A percentile compares a stretch with the other conserved stretches of the same genome.
Evolutionary conservation across 2,797 vertebrate genomes (phyloP).

Genomic region (Potorous gilbertii): DNA sequence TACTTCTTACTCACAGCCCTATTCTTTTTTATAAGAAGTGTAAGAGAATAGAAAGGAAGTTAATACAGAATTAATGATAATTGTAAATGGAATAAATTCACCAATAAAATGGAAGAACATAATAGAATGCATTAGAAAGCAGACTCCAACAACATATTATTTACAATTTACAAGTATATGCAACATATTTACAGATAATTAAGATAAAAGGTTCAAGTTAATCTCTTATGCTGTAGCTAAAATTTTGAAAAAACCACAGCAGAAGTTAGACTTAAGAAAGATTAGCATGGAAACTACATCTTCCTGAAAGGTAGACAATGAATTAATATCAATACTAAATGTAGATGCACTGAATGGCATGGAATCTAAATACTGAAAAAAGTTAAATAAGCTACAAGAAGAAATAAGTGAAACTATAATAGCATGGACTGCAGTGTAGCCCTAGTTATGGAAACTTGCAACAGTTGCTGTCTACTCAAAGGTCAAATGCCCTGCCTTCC

Average conservation of each 20-base stretch:
- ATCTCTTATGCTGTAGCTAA: not conserved
- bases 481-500: not conserved
- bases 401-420: not conserved
- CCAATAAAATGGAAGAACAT: not conserved
- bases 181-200: not conserved
- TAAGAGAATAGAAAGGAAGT: not conserved
- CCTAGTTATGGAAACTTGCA: not conserved
- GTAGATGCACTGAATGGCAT: not conserved
- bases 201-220: not conserved
- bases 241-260: not conserved
- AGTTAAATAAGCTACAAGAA: not conserved
- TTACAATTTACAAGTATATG: not conserved
- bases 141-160: not conserved
- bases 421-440: not conserved
- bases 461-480: not conserved
- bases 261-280: not conserved
- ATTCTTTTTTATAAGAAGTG: not conserved
- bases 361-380: not conserved
- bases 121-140: not conserved
- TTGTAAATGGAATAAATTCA: not conserved
- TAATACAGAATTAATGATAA: not conserved
- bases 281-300: not conserved
- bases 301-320: not conserved
- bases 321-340: not conserved
- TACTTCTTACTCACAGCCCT: not conserved